Conservation (phyloP, 2,113 vertebrate species). For the Chiloscyllium plagiosum region DNA sequence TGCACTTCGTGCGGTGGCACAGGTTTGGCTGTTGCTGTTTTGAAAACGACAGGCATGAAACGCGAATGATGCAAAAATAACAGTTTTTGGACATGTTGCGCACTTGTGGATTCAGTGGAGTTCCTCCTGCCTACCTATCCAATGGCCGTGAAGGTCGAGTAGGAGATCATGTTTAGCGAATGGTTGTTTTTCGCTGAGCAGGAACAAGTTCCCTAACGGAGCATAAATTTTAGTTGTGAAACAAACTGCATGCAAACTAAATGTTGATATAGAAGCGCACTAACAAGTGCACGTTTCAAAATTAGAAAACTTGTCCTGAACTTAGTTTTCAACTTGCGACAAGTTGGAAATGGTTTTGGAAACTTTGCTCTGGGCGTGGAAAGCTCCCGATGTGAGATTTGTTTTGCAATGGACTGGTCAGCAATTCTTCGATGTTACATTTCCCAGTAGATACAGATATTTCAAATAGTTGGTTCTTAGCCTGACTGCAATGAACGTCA, state of each 20-base stretch:
- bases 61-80: not conserved
- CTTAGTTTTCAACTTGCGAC: not conserved
- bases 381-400: not conserved
- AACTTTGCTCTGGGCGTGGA: not conserved
- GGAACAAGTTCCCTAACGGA: not conserved
- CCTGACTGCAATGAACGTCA: not conserved
- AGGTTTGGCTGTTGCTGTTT: not conserved
- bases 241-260: not conserved
- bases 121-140: not conserved
- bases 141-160: not conserved
- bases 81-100: not conserved
- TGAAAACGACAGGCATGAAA: not conserved
- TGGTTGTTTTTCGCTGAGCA: not conserved
- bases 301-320: not conserved
- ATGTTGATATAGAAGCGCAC: not conserved
- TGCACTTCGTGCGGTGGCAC: no score
- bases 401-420: not conserved
- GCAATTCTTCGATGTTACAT: not conserved
- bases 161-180: not conserved
- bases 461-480: not conserved
- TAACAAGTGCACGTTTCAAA: not conserved
- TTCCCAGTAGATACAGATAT: not conserved
- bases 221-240: not conserved
- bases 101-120: not conserved
- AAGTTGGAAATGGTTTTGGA: not conserved